Conservation (phyloP, 2,797 vertebrate genomes). For the Chaetophractus vellerosus region DNA sequence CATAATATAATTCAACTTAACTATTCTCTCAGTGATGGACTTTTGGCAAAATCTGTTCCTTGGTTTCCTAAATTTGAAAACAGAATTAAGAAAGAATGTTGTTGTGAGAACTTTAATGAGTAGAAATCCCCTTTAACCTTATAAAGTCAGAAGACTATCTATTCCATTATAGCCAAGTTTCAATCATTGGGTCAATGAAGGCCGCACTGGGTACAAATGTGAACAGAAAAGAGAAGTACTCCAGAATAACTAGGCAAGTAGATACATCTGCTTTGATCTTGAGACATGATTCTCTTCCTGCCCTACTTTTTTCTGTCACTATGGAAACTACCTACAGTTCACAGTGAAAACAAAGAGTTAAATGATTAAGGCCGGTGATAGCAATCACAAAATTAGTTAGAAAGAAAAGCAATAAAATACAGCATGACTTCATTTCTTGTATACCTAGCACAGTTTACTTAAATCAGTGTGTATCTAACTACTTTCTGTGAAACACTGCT, state of each 20-base stretch:
- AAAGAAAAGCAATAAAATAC: not conserved
- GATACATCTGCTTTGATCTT: not conserved
- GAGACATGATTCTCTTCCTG: not conserved
- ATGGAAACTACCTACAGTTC: not conserved
- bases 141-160: conserved; percentile 52
- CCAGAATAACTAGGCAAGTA: not conserved
- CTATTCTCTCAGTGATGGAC: conserved; percentile 62
- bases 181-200: not conserved
- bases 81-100: conserved; percentile 60
- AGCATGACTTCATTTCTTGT: not conserved
- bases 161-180: conserved; percentile 12
- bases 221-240: not conserved
- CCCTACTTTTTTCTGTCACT: not conserved
- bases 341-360: not conserved
- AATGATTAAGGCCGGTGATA: not conserved
- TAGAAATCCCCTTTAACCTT: conserved; percentile 65
- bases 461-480: not conserved
- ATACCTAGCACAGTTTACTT: not conserved
- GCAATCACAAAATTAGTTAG: not conserved
- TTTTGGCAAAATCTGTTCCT: not conserved
- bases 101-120: conserved; percentile 38
- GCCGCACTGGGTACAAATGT: not conserved
- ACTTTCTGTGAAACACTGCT: not conserved
- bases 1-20: not conserved
- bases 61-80: conserved; percentile 42